phyloP scores from a whole-genome alignment of 1,140 invertebrate genomes.

The Scaptodrosophila lebanonensis region DNA sequence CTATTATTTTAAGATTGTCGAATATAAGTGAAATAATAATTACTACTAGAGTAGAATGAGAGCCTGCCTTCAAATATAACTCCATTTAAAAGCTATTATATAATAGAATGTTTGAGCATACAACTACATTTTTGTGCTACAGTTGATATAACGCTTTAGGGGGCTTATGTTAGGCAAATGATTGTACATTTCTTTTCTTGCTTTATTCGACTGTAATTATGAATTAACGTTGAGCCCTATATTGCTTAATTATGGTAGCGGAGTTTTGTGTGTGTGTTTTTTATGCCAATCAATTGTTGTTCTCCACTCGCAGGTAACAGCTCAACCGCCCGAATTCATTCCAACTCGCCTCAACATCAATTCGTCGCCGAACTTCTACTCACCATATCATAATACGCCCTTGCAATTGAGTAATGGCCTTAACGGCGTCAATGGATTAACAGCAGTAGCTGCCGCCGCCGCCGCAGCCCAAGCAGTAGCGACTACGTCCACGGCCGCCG shows the following conservation, averaged over 20 bases:
- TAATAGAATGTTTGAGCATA: too few relatives aligned
- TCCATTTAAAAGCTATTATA: too few relatives aligned
- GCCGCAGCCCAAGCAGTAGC: conserved; percentile 48
- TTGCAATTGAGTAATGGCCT: conserved; percentile 64
- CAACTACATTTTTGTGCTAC: too few relatives aligned
- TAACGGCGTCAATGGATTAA: conserved; percentile 69
- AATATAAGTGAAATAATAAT: too few relatives aligned
- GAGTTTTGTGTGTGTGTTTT: conserved; percentile 3
- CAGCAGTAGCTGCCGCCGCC: conserved; percentile 49
- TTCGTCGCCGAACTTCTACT: conserved; percentile 72
- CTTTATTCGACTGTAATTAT: not conserved
- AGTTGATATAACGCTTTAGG: too few relatives aligned
- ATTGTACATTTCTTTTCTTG: too few relatives aligned
- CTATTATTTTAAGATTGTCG: too few relatives aligned
- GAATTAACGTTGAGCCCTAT: too few relatives aligned
- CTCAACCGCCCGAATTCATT: conserved; percentile 78
- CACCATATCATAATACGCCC: conserved; percentile 65
- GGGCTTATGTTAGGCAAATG: too few relatives aligned
- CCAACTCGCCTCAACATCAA: conserved; percentile 76
- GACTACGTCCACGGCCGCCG: conserved; percentile 18
- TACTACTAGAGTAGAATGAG: too few relatives aligned
- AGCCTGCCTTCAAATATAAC: too few relatives aligned
- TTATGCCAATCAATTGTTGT: not conserved
- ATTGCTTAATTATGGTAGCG: not conserved
- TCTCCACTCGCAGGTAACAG: conserved; percentile 63